These are phyloP conservation scores for Pangasius larnaudii DNA, from an alignment of 2,797 vertebrate genomes.

Conservation along the genomic window DNA sequence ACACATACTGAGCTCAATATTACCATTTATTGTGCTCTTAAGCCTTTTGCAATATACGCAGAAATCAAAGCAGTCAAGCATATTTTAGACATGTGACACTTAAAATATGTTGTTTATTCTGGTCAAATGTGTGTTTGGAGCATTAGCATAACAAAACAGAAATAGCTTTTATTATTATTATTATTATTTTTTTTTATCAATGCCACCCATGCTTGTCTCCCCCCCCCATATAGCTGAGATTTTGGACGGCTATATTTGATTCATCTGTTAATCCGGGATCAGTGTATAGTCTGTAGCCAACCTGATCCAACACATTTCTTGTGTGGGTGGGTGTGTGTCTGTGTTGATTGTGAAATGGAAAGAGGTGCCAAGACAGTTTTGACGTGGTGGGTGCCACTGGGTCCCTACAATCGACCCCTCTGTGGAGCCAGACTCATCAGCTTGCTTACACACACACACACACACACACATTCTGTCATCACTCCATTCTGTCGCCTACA, in stretches of 20 bases:
- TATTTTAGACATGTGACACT: background rate
- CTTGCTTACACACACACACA: background rate
- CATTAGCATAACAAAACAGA: background rate
- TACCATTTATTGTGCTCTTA: background rate
- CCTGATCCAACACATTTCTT: slow-evolving; percentile 3
- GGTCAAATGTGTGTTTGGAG: background rate
- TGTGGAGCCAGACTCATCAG: slow-evolving; percentile 24
- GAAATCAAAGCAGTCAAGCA: background rate
- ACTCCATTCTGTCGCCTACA: slow-evolving; percentile 2
- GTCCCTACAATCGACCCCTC: slow-evolving; percentile 16
- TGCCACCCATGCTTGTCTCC: no score
- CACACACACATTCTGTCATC: slow-evolving; percentile 23
- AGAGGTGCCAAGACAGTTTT: slow-evolving; percentile 13
- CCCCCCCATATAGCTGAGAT: slow-evolving; percentile 2
- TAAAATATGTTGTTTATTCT: background rate
- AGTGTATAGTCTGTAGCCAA: slow-evolving; percentile 13
- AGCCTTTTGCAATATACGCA: background rate
- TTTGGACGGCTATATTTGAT: slow-evolving; percentile 6
- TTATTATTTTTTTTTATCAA: no score
- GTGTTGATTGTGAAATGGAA: slow-evolving; percentile 10
- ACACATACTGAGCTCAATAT: background rate
- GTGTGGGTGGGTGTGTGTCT: background rate
- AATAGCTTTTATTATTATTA: background rate
- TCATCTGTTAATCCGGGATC: slow-evolving; percentile 23
- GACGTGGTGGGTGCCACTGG: background rate